Evolutionary conservation across 2,888 invertebrate species (phyloP).

Genomic region (Brachyptera putata): DNA sequence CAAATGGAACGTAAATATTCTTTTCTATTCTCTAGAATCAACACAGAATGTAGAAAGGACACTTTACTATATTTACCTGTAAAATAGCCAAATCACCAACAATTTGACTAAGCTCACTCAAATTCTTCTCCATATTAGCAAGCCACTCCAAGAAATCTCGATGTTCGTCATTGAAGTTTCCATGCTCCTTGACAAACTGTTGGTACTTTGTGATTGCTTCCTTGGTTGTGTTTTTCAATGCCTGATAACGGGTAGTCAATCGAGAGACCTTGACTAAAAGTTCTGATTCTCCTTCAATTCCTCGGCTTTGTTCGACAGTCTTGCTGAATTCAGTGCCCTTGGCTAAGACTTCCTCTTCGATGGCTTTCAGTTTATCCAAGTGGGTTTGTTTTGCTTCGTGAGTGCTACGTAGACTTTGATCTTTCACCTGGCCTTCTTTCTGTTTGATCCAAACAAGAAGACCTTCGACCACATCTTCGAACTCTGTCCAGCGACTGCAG

Average conservation of each 20-base stretch:
- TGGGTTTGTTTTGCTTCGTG: constrained; percentile 77
- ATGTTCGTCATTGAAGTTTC: constrained; percentile 65
- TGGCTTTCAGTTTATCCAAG: constrained; percentile 66
- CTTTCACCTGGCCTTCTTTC: constrained; percentile 80
- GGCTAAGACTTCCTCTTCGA: constrained; percentile 65
- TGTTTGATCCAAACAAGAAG: constrained; percentile 81
- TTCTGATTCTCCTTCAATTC: constrained; percentile 70
- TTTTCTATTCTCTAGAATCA: too few species aligned
- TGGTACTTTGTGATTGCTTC: constrained; percentile 81
- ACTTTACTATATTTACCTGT: constrained; percentile 39
- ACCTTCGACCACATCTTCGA: constrained; percentile 70
- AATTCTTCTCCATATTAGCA: constrained; percentile 63
- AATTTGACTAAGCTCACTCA: constrained; percentile 74
- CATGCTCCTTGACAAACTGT: constrained; percentile 81
- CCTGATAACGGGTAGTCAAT: constrained; percentile 75
- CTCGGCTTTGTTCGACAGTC: constrained; percentile 63
- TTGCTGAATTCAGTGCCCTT: constrained; percentile 65
- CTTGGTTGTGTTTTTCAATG: constrained; percentile 73
- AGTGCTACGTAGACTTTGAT: constrained; percentile 82
- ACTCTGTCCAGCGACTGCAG: constrained; percentile 75
- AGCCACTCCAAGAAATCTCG: constrained; percentile 75
- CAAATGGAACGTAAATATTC: too few species aligned
- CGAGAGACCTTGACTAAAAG: constrained; percentile 70
- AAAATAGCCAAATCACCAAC: constrained; percentile 80
- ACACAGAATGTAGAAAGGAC: too few species aligned